Percentiles rank a stretch among this genome's conserved stretches.
These are phyloP conservation scores for Remorina albescens DNA, from an alignment of 2,797 vertebrate genomes.

Conservation along the genomic window DNA sequence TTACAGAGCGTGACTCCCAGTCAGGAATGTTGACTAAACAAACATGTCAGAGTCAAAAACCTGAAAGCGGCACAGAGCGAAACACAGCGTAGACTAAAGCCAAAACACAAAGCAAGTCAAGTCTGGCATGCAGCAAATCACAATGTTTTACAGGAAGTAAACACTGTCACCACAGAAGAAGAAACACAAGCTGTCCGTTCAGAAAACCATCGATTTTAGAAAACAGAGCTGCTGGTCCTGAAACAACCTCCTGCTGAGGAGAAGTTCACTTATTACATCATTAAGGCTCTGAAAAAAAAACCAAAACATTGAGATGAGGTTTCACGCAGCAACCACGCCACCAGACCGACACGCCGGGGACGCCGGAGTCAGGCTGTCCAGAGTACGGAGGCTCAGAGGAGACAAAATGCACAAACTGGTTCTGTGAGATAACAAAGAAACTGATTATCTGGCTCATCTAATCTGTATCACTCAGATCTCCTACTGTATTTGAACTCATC, in stretches of 20 bases:
- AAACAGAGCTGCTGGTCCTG: too few relatives aligned
- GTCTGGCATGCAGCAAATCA: conserved; percentile 73
- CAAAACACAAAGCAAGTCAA: conserved; percentile 66
- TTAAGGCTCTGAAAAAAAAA: conserved; percentile 6
- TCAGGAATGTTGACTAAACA: conserved; percentile 55
- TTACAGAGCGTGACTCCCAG: conserved; percentile 1
- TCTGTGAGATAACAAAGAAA: too few relatives aligned
- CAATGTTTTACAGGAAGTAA: conserved; percentile 56
- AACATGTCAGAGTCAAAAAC: too few relatives aligned
- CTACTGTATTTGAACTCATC: too few relatives aligned
- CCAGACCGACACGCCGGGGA: background rate
- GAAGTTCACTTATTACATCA: background rate
- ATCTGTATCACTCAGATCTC: too few relatives aligned
- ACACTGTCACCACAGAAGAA: conserved; percentile 53
- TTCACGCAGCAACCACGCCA: conserved; percentile 4
- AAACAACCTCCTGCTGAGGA: too few relatives aligned
- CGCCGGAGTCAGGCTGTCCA: background rate
- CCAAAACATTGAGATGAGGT: conserved; percentile 21
- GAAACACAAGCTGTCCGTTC: conserved; percentile 35
- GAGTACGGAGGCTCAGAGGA: conserved; percentile 27
- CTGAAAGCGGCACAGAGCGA: conserved; percentile 21
- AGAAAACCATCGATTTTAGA: background rate
- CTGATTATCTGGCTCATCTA: too few relatives aligned
- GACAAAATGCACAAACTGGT: too few relatives aligned
- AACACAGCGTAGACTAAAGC: conserved; percentile 39